Evolutionary conservation across 2,113 vertebrate genomes (phyloP).

Genomic region (Salvator merianae): DNA sequence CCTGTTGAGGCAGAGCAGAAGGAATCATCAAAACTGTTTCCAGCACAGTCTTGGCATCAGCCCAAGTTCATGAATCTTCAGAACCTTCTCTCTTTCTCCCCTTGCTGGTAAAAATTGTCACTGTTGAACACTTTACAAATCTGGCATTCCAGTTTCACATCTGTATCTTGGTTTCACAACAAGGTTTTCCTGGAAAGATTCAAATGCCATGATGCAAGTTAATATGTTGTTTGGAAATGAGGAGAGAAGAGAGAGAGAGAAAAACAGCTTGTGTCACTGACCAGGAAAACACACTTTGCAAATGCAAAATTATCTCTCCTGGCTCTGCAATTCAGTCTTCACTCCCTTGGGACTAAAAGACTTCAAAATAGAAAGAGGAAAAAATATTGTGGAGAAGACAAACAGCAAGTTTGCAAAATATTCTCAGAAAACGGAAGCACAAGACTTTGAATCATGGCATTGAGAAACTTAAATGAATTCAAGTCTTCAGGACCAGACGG

Average conservation of each 20-base stretch:
- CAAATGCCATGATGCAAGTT: constrained; percentile 71
- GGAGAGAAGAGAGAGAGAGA: constrained; percentile 2
- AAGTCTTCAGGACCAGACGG: too few species aligned
- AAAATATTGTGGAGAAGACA: constrained; percentile 1
- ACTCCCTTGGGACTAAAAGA: not conserved
- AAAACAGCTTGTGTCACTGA: constrained; percentile 65
- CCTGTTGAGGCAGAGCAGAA: not conserved
- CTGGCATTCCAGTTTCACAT: not conserved
- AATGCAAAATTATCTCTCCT: constrained; percentile 52
- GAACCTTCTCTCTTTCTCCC: not conserved
- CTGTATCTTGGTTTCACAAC: constrained; percentile 44
- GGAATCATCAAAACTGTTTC: too few species aligned
- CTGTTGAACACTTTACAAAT: not conserved
- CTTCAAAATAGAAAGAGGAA: constrained; percentile 9
- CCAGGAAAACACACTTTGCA: constrained; percentile 60
- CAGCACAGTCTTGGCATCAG: too few species aligned
- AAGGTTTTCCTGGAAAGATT: constrained; percentile 69
- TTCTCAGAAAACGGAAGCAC: not conserved
- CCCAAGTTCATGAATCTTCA: not conserved
- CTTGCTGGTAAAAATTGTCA: not conserved
- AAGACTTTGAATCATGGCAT: constrained; percentile 12
- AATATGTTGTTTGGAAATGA: constrained; percentile 68
- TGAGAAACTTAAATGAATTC: too few species aligned
- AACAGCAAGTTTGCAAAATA: constrained; percentile 37
- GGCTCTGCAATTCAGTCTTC: constrained; percentile 31